Conservation (phyloP, 1,140 invertebrate genomes). For the Reticulitermes speratus region DNA sequence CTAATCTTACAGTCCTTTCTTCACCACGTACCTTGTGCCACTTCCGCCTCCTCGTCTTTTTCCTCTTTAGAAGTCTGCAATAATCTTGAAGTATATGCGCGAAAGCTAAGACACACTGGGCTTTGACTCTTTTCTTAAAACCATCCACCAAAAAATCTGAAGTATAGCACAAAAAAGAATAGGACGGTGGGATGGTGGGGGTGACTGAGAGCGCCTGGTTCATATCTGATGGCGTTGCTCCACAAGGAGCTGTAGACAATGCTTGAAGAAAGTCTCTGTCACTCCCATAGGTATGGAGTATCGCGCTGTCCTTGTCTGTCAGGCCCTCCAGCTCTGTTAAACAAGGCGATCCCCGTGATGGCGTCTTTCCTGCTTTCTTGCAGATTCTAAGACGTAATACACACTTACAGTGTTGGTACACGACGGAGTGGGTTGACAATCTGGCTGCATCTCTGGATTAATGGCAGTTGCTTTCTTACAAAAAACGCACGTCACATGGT, state of each 20-base stretch:
- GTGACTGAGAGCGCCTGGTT: background rate
- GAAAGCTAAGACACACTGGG: background rate
- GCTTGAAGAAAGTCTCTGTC: background rate
- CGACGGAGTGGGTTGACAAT: background rate
- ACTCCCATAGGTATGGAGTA: background rate
- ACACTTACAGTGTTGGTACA: background rate
- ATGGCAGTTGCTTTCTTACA: no score
- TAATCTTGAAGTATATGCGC: background rate
- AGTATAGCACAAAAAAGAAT: background rate
- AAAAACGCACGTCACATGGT: no score
- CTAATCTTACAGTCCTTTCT: no score
- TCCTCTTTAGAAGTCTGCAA: background rate
- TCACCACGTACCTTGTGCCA: background rate
- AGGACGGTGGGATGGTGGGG: background rate
- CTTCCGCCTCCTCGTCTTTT: background rate
- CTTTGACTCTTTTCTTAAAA: background rate
- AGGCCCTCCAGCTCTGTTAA: background rate
- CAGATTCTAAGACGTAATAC: background rate
- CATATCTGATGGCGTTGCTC: slow-evolving; percentile 10
- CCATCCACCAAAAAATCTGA: slow-evolving; percentile 1
- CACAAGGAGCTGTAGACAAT: background rate
- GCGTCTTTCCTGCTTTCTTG: slow-evolving; percentile 14
- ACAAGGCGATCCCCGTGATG: background rate
- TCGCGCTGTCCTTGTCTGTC: background rate
- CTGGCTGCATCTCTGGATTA: no score